Evolutionary conservation across 1,140 invertebrate genomes (phyloP).

Genomic region (Dendroctonus ponderosae): DNA sequence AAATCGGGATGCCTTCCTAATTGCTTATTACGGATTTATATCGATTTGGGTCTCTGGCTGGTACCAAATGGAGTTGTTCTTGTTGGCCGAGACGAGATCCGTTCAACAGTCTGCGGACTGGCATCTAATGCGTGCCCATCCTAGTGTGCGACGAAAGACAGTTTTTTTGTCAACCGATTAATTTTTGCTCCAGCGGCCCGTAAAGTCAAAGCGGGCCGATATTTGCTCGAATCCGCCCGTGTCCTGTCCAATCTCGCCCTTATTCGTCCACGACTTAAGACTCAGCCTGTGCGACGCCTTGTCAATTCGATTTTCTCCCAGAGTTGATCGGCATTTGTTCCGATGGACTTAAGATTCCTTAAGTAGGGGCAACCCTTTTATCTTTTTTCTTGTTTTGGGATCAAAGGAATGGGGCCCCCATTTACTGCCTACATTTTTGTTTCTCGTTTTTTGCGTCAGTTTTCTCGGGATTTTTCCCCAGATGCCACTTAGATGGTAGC

Average conservation of each 20-base stretch:
- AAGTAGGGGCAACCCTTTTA: conserved; percentile 24
- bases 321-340: conserved; percentile 25
- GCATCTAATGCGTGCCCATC: conserved; percentile 31
- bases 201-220: conserved; percentile 43
- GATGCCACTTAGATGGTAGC: too few relatives aligned
- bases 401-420: too few relatives aligned
- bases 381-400: conserved; percentile 4
- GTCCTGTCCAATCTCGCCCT: conserved; percentile 24
- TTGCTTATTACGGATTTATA: conserved; percentile 34
- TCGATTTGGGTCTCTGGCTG: conserved; percentile 16
- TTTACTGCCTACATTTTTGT: too few relatives aligned
- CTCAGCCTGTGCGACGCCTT: not conserved
- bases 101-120: too few relatives aligned
- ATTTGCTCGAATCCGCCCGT: conserved; percentile 20
- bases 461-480: too few relatives aligned
- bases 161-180: conserved; percentile 40
- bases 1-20: conserved; percentile 34
- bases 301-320: conserved; percentile 22
- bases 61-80: conserved; percentile 16
- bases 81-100: too few relatives aligned
- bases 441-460: too few relatives aligned
- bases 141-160: conserved; percentile 33
- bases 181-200: conserved; percentile 44
- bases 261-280: conserved; percentile 5
- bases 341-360: conserved; percentile 30